These are phyloP conservation scores for Macrosiphum euphorbiae DNA, from an alignment of 2,888 invertebrate genomes.

Conservation along the genomic window DNA sequence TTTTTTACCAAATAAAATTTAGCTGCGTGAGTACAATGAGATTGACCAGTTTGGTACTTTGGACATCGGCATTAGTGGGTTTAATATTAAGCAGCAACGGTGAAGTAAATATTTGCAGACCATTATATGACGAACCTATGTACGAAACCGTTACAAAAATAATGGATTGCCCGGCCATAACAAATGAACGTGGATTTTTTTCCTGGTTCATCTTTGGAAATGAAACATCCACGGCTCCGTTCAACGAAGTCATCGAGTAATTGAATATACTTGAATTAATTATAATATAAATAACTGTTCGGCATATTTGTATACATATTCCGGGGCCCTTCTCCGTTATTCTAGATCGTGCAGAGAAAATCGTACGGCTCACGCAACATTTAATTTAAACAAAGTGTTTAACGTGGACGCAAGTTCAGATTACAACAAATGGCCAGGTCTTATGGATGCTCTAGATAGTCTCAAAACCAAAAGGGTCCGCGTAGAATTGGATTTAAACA, in stretches of 20 bases:
- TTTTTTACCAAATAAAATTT: background rate
- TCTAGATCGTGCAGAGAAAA: constrained; percentile 51
- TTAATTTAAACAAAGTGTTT: constrained; percentile 44
- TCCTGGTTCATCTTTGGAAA: constrained; percentile 52
- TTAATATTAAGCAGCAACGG: constrained; percentile 43
- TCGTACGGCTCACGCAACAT: constrained; percentile 31
- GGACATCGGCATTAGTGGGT: constrained; percentile 44
- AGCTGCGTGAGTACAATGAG: constrained; percentile 55
- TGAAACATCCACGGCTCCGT: constrained; percentile 34
- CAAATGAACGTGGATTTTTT: constrained; percentile 49
- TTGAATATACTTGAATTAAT: background rate
- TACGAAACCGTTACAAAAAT: constrained; percentile 58
- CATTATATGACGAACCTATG: constrained; percentile 53
- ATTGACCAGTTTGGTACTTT: constrained; percentile 30
- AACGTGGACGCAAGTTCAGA: constrained; percentile 44
- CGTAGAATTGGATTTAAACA: constrained; percentile 26
- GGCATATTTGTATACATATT: background rate
- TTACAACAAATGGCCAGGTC: constrained; percentile 56
- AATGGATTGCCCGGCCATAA: constrained; percentile 42
- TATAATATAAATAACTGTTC: background rate
- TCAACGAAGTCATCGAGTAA: constrained; percentile 60
- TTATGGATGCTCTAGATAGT: constrained; percentile 38
- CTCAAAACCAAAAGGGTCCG: constrained; percentile 35
- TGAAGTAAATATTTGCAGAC: constrained; percentile 47
- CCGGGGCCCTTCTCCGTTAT: background rate